Base-by-base conservation (phyloP, 64 coral and sea anemone species). In the Platygyra sinensis region DNA sequence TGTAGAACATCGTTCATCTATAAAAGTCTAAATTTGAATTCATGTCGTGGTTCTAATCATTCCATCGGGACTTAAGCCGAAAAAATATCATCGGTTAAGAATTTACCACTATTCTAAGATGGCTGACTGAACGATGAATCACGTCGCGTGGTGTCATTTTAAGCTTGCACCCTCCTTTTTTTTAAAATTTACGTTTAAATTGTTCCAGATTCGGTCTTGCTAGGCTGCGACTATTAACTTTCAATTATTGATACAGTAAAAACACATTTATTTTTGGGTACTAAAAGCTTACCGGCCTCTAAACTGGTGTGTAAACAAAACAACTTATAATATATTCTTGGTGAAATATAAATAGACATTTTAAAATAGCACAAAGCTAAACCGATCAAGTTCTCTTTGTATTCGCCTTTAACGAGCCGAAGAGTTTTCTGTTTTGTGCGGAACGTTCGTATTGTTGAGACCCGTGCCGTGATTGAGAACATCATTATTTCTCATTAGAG, bases 251-350 rank as follows among this genome's bases (percentile, higher is more conserved):
- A 20, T 6, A 19, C 42, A 51, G 38, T 27, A 19, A 85, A 39
- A 49, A 64, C 39, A 24, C 31, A 72, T 25, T 83, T 83, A 28
- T 71, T 64, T 85, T n/a, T 46, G 33, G 63, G 39, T 52, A 19
- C 62, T 46, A 72, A 85, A 85, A 72, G 63, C 62, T 27, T 50
- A 85, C 69, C 69, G 36, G 31, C 62, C 62, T 24, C 42, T 16
- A 67, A 72, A 85, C 52, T 71, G 63, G 24, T 85, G 18, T 8
- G 63, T 18, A 85, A 85, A 85, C 81, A 85, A 65, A 81, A 17
- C 57, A 28, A 27, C 81, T 85, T 52, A n/a, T n/a, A 28, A 65
- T 28, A 39, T 25, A 84, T 10, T 10, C 14, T 36, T 0, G 11
- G 62, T 64, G 51, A 3, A 12, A 51, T 6, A 81, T 62, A 30